Base-by-base conservation (phyloP, 2,888 invertebrate genomes). In the Actias luna region DNA sequence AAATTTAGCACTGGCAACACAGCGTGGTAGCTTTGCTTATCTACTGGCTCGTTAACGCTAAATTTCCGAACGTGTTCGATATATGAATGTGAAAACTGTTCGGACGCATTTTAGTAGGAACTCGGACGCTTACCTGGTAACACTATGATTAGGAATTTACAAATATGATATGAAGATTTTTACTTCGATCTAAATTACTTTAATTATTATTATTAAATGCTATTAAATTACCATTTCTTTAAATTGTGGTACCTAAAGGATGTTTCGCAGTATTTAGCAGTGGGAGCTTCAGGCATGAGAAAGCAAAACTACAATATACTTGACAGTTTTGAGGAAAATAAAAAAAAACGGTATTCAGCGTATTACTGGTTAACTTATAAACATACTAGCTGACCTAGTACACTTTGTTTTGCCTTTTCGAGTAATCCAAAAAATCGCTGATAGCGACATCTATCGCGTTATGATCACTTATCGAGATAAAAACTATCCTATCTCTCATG, bases 1-100 rank as follows among this genome's bases (percentile, higher is more conserved):
- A 76, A 77, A 80, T 85, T 85, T 86, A 86, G 79, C 80, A 67
- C 72, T 84, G 73, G 80, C 81, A 83, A 84, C 81, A 78, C 77
- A 71, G 80, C 76, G 36, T 77, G 74, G 84, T 88, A 89, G 88
- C 85, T 70, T 80, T 68, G n/a, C 42, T 59, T 29, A 77, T 84
- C 87, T 89, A 89, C 85, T 72, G 69, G 77, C 79, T 69, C 67
- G 65, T 75, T 75, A 67, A n/a, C 63, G 75, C 80, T 85, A 86
- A 85, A 84, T 76, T 78, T 69, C 65, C 69, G 79, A 84, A 83
- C 79, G 64, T 50, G 31, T 27, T 55, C 57, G 18, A 42, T 36
- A 16, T 18, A 12, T 64, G 36, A 50, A 57, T 36, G 31, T 42
- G 14, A 58, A 31, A 57, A 58, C 22, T 36, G 39, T 5, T 33